These are phyloP conservation scores for Catocala sponsa DNA, from an alignment of 2,888 invertebrate species.

Conservation along the genomic window DNA sequence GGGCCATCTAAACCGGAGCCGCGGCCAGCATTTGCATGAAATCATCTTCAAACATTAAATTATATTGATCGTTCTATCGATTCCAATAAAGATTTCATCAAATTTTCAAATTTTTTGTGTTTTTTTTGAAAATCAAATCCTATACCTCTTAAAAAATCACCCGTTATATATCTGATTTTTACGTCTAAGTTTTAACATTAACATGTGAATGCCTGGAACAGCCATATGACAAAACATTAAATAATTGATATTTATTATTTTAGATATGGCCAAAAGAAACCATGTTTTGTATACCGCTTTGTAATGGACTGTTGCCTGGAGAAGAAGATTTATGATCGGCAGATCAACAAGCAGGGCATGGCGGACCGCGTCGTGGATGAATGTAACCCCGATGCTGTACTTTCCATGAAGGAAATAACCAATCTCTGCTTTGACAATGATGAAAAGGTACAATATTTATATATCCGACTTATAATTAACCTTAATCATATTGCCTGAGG, in stretches of 20 bases:
- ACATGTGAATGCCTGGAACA: no score
- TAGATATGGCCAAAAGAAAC: slow-evolving; percentile 94
- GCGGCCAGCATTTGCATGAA: no score
- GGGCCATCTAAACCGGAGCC: no score
- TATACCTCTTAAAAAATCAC: no score
- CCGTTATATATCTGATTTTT: no score
- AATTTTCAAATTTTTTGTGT: no score
- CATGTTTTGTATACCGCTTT: slow-evolving; percentile 98
- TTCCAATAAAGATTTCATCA: no score
- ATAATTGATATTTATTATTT: slow-evolving; percentile 4
- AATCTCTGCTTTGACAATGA: slow-evolving; percentile 97
- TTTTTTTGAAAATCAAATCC: no score
- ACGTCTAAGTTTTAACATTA: no score
- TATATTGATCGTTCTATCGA: no score
- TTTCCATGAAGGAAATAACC: slow-evolving; percentile 96
- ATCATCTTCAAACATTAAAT: no score
- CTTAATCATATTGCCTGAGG: neutral
- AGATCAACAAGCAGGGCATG: slow-evolving; percentile 99
- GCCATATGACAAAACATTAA: neutral
- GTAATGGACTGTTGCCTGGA: slow-evolving; percentile 99
- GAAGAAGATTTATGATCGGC: slow-evolving; percentile 99
- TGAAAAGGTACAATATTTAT: slow-evolving; percentile 80
- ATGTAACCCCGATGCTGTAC: slow-evolving; percentile 98
- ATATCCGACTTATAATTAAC: neutral
- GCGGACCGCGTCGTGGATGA: slow-evolving; percentile 99